Evolutionary conservation across 2,888 invertebrate species (phyloP).

Genomic region (Acronicta aceris): DNA sequence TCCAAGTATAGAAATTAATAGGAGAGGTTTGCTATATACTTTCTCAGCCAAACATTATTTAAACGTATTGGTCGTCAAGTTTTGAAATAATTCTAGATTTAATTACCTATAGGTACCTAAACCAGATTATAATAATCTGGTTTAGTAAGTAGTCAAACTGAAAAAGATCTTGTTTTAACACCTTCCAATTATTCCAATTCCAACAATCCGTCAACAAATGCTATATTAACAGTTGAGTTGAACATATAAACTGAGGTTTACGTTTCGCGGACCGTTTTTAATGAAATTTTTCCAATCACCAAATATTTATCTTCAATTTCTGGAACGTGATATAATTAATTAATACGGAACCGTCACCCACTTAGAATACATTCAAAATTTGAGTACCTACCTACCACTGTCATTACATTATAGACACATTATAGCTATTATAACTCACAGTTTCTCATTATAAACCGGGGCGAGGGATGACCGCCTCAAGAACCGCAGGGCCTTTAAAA

Average conservation of each 20-base stretch:
- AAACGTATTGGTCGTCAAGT: too few species aligned
- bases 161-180: too few species aligned
- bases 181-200: too few species aligned
- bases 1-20: not conserved
- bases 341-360: not conserved
- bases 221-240: not conserved
- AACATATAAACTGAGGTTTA: not conserved
- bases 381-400: not conserved
- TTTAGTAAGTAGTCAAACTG: too few species aligned
- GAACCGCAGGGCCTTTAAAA: not conserved
- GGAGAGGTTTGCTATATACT: not conserved
- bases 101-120: too few species aligned
- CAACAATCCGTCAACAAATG: too few species aligned
- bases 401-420: too few species aligned
- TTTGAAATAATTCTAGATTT: too few species aligned
- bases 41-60: too few species aligned
- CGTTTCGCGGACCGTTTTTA: conserved; percentile 21
- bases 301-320: conserved; percentile 37
- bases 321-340: conserved; percentile 14
- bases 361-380: not conserved
- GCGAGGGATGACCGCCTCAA: not conserved
- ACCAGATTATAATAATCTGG: too few species aligned
- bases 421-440: too few species aligned
- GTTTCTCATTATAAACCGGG: too few species aligned
- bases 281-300: conserved; percentile 33